These are phyloP conservation scores for Perca fluviatilis DNA, from an alignment of 2,113 vertebrate genomes.

Conservation along the genomic window DNA sequence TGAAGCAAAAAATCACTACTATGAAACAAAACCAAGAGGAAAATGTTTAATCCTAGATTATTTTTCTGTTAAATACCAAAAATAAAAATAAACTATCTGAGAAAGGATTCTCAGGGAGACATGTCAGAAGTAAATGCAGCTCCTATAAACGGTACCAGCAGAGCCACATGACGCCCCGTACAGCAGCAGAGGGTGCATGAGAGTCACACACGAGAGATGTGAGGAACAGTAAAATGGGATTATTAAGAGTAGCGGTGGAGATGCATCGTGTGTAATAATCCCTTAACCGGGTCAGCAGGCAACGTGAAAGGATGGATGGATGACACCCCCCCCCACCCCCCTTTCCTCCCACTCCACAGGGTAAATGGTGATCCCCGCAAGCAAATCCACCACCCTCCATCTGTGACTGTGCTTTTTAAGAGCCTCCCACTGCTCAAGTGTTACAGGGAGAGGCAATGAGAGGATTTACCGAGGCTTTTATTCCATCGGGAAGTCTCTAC, in stretches of 20 bases:
- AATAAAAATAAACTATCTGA: slow-evolving; percentile 15
- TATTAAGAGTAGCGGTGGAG: slow-evolving; percentile 51
- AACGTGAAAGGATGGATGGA: slow-evolving; percentile 12
- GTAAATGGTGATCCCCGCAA: slow-evolving; percentile 6
- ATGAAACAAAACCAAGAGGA: slow-evolving; percentile 19
- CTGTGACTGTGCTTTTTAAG: slow-evolving; percentile 65
- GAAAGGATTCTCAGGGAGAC: background rate
- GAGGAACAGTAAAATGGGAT: slow-evolving; percentile 51
- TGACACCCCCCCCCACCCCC: slow-evolving; percentile 1
- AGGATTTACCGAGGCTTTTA: slow-evolving; percentile 47
- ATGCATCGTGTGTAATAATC: slow-evolving; percentile 72
- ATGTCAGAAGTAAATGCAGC: slow-evolving; percentile 4
- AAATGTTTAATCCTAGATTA: slow-evolving; percentile 32
- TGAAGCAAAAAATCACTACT: background rate
- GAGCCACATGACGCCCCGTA: slow-evolving; percentile 38
- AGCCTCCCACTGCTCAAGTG: slow-evolving; percentile 19
- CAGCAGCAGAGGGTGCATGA: slow-evolving; percentile 38
- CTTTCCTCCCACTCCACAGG: background rate
- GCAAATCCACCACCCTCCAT: slow-evolving; percentile 54
- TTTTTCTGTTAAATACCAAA: slow-evolving; percentile 39
- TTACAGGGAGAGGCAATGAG: slow-evolving; percentile 7
- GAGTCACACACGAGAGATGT: slow-evolving; percentile 4
- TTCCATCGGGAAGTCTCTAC: slow-evolving; percentile 40
- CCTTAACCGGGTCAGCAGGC: slow-evolving; percentile 45
- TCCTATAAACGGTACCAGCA: slow-evolving; percentile 27